Conservation (phyloP, 2,113 vertebrate genomes). For the Sebastes fasciatus region DNA sequence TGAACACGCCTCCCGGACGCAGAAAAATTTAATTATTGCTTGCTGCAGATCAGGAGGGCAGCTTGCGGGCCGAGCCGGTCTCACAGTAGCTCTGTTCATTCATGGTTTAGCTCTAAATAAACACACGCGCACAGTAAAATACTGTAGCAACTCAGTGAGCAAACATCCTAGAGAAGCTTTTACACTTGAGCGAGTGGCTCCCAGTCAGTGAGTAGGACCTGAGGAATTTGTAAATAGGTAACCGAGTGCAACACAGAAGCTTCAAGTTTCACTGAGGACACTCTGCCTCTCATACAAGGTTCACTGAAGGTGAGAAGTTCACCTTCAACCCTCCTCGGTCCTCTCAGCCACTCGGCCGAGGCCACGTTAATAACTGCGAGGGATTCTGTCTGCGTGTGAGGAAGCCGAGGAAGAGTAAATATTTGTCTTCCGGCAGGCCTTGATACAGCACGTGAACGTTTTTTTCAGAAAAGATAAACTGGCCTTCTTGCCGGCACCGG, state of each 20-base stretch:
- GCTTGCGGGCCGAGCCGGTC: neutral
- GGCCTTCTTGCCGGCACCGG: neutral
- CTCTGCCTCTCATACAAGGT: neutral
- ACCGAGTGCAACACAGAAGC: neutral
- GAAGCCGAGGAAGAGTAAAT: slow-evolving; percentile 38
- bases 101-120: slow-evolving; percentile 28
- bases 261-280: neutral
- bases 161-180: neutral
- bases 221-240: slow-evolving; percentile 22
- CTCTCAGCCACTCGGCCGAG: neutral
- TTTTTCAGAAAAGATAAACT: slow-evolving; percentile 12
- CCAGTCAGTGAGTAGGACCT: neutral
- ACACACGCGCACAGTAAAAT: slow-evolving; percentile 8
- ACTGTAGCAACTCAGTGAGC: neutral
- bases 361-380: slow-evolving; percentile 1
- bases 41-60: too few relatives aligned
- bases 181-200: fast-evolving
- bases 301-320: neutral
- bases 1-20: too few relatives aligned
- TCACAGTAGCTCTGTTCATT: slow-evolving; percentile 39
- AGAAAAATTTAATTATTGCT: too few relatives aligned
- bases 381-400: neutral
- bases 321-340: slow-evolving; percentile 2
- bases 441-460: neutral
- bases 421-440: slow-evolving; percentile 24